Conservation (phyloP, 2,113 vertebrate species). For the Gasterosteus aculeatus region DNA sequence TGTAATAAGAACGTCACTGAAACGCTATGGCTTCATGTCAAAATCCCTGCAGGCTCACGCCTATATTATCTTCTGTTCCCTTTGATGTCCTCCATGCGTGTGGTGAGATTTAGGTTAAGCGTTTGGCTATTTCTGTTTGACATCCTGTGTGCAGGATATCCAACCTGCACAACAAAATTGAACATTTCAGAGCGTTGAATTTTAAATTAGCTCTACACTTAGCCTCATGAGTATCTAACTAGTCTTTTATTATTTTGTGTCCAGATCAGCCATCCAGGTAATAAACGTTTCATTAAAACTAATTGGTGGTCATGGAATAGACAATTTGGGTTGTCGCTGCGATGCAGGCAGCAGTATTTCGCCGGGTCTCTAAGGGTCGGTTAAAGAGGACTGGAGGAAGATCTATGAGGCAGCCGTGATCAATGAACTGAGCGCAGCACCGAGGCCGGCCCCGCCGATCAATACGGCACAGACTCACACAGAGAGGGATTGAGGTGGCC, state of each 20-base stretch:
- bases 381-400: constrained; percentile 49
- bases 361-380: constrained; percentile 45
- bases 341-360: constrained; percentile 47
- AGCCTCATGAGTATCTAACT: constrained; percentile 7
- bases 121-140: constrained; percentile 47
- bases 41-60: constrained; percentile 64
- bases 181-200: constrained; percentile 7
- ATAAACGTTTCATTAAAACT: constrained; percentile 59
- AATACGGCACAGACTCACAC: constrained; percentile 34
- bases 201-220: constrained; percentile 9
- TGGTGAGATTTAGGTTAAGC: constrained; percentile 49
- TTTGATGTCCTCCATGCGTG: constrained; percentile 60
- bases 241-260: constrained; percentile 58
- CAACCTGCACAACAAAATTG: constrained; percentile 4
- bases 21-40: constrained; percentile 64
- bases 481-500: neutral
- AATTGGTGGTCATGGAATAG: constrained; percentile 63
- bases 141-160: neutral
- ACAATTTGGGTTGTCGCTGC: constrained; percentile 43
- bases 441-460: constrained; percentile 51
- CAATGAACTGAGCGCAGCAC: constrained; percentile 54
- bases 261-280: constrained; percentile 28
- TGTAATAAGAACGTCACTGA: constrained; percentile 71
- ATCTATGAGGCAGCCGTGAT: constrained; percentile 59
- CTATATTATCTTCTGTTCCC: constrained; percentile 61